These are phyloP conservation scores for Drosophila sturtevanti DNA, from an alignment of 1,140 invertebrate species.

Conservation along the genomic window DNA sequence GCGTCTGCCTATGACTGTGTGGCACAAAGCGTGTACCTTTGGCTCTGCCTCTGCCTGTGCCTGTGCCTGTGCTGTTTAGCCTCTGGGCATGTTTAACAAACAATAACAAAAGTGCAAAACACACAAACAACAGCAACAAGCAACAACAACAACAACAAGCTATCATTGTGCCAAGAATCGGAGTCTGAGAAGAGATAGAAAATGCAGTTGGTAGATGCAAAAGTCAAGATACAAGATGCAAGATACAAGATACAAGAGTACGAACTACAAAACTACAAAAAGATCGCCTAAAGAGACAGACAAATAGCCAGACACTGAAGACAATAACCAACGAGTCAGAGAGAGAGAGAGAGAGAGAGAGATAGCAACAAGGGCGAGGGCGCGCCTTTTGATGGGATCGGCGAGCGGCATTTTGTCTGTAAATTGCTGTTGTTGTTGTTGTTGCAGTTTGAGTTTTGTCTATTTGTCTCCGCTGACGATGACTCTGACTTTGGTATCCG, in stretches of 20 bases:
- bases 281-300: neutral
- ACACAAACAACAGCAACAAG: slow-evolving; percentile 43
- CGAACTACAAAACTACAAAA: slow-evolving; percentile 22
- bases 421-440: slow-evolving; percentile 5
- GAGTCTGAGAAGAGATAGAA: slow-evolving; percentile 13
- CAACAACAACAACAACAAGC: slow-evolving; percentile 17
- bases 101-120: slow-evolving; percentile 46
- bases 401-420: slow-evolving; percentile 11
- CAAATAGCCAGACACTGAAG: slow-evolving; percentile 9
- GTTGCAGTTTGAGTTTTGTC: slow-evolving; percentile 2
- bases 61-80: slow-evolving; percentile 1
- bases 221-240: slow-evolving; percentile 33
- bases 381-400: slow-evolving; percentile 52
- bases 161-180: slow-evolving; percentile 44
- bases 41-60: neutral
- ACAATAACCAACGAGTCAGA: slow-evolving; percentile 1
- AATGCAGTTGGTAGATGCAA: slow-evolving; percentile 43
- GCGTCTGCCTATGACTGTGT: too few relatives aligned
- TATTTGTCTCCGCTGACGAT: slow-evolving; percentile 6
- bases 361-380: slow-evolving; percentile 21
- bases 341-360: neutral
- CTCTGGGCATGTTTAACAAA: slow-evolving; percentile 50
- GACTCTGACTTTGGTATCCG: slow-evolving; percentile 5
- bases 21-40: neutral
- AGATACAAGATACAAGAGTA: slow-evolving; percentile 25